A percentile compares a stretch with the other conserved stretches of the same genome.
Conservation (phyloP, 2,797 vertebrate genomes). For the Spinibarbus caldwelli region DNA sequence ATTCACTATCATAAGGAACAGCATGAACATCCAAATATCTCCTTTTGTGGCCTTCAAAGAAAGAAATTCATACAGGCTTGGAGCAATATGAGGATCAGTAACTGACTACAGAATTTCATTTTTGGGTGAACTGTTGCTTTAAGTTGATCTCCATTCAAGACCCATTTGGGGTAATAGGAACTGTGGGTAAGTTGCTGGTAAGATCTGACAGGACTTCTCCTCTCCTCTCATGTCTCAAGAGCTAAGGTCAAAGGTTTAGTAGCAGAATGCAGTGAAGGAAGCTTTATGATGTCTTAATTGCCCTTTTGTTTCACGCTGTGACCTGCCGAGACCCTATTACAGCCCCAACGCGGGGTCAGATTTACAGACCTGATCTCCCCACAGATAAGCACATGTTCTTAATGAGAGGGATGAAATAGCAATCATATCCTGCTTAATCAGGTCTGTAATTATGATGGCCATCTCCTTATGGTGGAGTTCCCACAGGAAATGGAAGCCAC, state of each 20-base stretch:
- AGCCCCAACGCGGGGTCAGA: conserved; percentile 8
- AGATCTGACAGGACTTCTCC: conserved; percentile 33
- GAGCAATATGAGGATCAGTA: neutral
- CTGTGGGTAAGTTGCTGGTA: conserved; percentile 4
- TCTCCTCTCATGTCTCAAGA: conserved; percentile 10
- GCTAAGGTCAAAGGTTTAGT: conserved; percentile 56
- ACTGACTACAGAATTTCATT: neutral
- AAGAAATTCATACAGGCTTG: neutral
- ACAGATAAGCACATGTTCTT: conserved; percentile 39
- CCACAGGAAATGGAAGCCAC: conserved; percentile 49
- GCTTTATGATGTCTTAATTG: conserved; percentile 63
- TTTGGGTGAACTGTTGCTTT: neutral
- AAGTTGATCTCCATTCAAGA: conserved; percentile 1
- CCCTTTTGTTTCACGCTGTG: conserved; percentile 56
- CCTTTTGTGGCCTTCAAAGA: neutral
- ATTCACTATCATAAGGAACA: neutral
- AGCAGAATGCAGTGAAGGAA: conserved; percentile 47
- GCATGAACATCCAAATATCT: neutral
- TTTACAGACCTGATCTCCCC: conserved; percentile 13
- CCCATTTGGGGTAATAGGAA: conserved; percentile 11
- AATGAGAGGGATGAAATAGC: conserved; percentile 37
- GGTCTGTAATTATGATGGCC: conserved; percentile 57
- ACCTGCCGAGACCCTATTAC: conserved; percentile 40
- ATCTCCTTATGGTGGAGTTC: conserved; percentile 40
- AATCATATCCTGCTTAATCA: conserved; percentile 57